Evolutionary conservation across 2,113 vertebrate species (phyloP).

Genomic region (Turnix velox): DNA sequence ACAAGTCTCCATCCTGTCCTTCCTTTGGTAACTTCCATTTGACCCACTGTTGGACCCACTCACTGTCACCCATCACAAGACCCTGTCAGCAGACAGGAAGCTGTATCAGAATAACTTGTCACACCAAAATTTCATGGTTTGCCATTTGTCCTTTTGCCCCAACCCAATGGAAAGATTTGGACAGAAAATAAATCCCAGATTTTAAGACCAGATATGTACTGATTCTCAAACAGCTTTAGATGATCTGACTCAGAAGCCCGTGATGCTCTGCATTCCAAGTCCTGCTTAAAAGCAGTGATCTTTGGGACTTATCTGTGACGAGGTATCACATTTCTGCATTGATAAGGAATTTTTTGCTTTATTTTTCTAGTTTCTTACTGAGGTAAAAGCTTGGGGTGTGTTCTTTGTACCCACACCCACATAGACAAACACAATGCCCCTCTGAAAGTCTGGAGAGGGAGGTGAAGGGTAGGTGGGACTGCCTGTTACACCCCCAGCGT

Average conservation of each 20-base stretch:
- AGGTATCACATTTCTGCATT: neutral
- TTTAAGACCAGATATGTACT: neutral
- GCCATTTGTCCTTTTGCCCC: neutral
- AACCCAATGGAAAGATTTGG: neutral
- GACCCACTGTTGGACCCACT: neutral
- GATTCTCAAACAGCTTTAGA: neutral
- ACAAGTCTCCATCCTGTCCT: fast-evolving
- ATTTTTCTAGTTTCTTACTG: neutral
- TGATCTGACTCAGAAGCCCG: neutral
- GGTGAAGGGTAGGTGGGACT: neutral
- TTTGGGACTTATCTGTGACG: neutral
- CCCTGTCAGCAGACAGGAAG: neutral
- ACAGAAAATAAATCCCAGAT: neutral
- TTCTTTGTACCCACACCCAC: neutral
- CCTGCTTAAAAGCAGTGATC: neutral
- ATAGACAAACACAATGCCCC: neutral
- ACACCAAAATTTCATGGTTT: neutral
- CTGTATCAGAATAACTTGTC: neutral
- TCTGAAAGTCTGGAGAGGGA: neutral
- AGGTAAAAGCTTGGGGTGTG: fast-evolving
- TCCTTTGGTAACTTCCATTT: neutral
- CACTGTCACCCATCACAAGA: neutral
- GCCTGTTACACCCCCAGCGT: neutral
- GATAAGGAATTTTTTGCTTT: neutral
- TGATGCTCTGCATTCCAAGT: neutral